Evolutionary conservation across 2,888 invertebrate species (phyloP), one percentile per base, ranked within the genome.

Genomic region (Pantelozetes paolii): DNA sequence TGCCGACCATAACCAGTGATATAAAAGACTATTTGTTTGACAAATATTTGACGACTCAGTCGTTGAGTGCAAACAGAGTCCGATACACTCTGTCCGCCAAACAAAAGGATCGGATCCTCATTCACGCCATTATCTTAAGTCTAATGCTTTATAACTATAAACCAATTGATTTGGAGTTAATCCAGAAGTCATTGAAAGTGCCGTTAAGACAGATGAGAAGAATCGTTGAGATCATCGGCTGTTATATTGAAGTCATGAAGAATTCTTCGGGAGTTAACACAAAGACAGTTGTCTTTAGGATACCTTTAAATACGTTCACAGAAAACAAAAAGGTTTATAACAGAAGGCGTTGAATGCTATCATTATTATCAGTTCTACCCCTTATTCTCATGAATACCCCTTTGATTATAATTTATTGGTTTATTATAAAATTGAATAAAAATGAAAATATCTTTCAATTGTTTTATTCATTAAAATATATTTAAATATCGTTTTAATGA

Each of bases 191-290:
- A 26, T 71, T 48, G 28, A 71, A 71, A 71, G 30, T 74, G n/a
- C 48, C 48, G 23, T 1, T 57, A 26, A 59, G 8, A 23, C 40
- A 74, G 18, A 2, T 74, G 15, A 32, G 71, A 18, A 54, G 42
- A 57, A 36, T 74, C 5, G n/a, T 71, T 6, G 74, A 74, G 62
- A 48, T 74, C 3, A 74, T 74, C 40, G 74, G 74, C 32, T 71
- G 71, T 71, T 71, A 71, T 57, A 30, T 74, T n/a, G 74, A 74
- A 57, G 57, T 36, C 36, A 36, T 48, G 30, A 70, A 71, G 6
- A 36, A 20, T 6, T n/a, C 54, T 26, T 57, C 57, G 18, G 71
- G 74, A 23, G 20, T 71, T 30, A 54, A 40, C 18, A 15, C 20
- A 2, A 74, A 74, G 23, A 30, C 30, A 18, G 59, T 59, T 42